Percentiles rank a stretch among this genome's conserved stretches.
These are phyloP conservation scores for Mactromeris polynyma DNA, from an alignment of 2,888 invertebrate species.

Conservation along the genomic window DNA sequence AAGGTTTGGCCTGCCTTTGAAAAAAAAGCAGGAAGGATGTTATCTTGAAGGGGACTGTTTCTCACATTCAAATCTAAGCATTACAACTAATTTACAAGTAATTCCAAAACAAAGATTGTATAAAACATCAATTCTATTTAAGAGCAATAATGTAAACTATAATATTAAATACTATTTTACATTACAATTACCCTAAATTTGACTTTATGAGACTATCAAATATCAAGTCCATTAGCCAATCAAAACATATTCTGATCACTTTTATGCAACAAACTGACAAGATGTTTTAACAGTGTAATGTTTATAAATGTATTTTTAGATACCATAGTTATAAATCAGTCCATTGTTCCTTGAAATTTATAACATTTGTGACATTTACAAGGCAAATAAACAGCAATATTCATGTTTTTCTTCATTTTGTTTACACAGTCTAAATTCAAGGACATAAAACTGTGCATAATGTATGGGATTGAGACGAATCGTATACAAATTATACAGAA, in stretches of 20 bases:
- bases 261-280: background rate
- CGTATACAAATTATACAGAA: no score
- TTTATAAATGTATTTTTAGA: background rate
- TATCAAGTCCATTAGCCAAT: background rate
- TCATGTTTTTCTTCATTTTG: background rate
- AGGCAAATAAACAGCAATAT: background rate
- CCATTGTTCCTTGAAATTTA: background rate
- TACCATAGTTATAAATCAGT: background rate
- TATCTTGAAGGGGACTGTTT: no score
- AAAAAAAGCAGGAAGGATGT: no score
- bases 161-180: background rate
- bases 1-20: no score
- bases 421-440: background rate
- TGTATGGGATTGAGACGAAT: no score
- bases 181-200: background rate
- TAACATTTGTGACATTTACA: background rate
- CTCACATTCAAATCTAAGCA: no score
- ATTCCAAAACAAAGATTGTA: no score
- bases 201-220: background rate
- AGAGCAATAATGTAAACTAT: background rate
- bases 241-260: background rate
- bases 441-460: no score
- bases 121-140: background rate
- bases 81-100: no score
- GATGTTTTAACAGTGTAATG: background rate